These are phyloP conservation scores for Lateolabrax maculatus DNA, from an alignment of 2,797 vertebrate genomes.

Conservation along the genomic window DNA sequence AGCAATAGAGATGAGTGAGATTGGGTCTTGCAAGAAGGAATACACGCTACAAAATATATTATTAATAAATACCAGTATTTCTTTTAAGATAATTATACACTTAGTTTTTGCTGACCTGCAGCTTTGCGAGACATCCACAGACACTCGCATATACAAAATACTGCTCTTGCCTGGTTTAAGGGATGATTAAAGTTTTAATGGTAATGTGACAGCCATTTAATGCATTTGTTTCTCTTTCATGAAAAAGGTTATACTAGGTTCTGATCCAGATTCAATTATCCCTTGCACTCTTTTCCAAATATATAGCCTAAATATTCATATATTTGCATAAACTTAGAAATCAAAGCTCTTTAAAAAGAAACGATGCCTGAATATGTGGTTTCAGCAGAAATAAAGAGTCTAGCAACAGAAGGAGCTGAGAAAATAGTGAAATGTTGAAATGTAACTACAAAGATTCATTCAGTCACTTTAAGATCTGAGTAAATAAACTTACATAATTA, in stretches of 20 bases:
- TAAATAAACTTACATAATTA: background rate
- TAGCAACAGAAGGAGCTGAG: background rate
- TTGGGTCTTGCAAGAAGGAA: constrained; percentile 14
- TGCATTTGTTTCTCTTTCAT: constrained; percentile 1
- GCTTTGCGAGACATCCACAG: constrained; percentile 39
- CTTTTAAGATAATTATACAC: constrained; percentile 34
- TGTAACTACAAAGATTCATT: background rate
- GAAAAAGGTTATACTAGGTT: background rate
- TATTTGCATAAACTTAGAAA: background rate
- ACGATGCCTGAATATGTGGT: background rate
- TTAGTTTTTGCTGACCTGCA: constrained; percentile 33
- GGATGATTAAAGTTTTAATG: constrained; percentile 45
- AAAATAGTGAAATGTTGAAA: background rate
- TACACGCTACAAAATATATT: constrained; percentile 27
- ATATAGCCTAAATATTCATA: background rate
- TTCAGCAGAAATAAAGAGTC: background rate
- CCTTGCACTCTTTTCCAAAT: background rate
- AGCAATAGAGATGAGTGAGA: constrained; percentile 29
- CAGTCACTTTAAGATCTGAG: background rate
- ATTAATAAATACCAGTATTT: constrained; percentile 45
- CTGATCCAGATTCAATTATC: constrained; percentile 6
- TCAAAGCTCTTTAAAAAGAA: background rate
- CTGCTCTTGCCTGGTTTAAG: constrained; percentile 32
- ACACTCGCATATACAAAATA: constrained; percentile 37
- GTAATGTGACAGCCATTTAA: constrained; percentile 29